These are phyloP conservation scores for Sarcophaga subvicina DNA, from an alignment of 2,888 invertebrate genomes.

Conservation along the genomic window DNA sequence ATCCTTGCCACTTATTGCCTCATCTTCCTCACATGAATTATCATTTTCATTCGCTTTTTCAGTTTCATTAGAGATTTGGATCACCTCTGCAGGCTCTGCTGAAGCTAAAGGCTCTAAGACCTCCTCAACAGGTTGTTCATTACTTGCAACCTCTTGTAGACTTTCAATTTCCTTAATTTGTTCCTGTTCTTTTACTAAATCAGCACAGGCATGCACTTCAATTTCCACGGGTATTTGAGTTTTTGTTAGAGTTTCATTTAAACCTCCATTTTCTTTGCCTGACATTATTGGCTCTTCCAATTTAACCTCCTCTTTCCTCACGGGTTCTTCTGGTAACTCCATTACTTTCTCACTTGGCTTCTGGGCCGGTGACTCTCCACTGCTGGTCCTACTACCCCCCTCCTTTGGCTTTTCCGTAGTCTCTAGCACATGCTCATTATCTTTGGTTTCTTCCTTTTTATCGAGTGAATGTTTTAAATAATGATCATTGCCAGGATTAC, in stretches of 20 bases:
- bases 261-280: not conserved
- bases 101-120: no score
- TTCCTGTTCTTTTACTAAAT: not conserved
- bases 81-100: no score
- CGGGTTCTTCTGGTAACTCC: no score
- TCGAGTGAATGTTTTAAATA: conserved; percentile 62
- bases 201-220: conserved; percentile 25
- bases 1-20: no score
- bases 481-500: conserved; percentile 74
- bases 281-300: not conserved
- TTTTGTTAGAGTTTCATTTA: not conserved
- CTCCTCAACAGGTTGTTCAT: no score
- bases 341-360: conserved; percentile 21
- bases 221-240: conserved; percentile 36
- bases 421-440: conserved; percentile 25
- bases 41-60: no score
- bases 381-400: conserved; percentile 20
- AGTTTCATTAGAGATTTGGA: no score
- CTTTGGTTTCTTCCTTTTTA: conserved; percentile 60
- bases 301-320: not conserved
- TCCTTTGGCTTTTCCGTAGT: not conserved
- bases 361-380: conserved; percentile 38
- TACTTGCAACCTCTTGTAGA: no score
- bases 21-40: no score
- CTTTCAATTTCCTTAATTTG: no score